phyloP scores from a whole-genome alignment of 2,797 vertebrate genomes.

The Enteromius anoplus region DNA sequence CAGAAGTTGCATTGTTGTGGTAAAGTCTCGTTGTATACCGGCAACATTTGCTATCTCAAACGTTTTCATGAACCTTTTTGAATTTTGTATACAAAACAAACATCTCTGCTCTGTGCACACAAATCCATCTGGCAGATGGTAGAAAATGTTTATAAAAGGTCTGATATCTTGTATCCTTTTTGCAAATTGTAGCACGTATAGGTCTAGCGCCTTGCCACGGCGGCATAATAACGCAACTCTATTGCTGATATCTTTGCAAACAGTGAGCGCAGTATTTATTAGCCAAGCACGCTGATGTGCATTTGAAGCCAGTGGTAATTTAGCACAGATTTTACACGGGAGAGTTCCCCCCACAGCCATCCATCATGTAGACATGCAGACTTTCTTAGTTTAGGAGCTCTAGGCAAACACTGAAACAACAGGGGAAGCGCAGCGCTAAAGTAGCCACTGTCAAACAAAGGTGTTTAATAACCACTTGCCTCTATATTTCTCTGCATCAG shows the following conservation, averaged over 20 bases:
- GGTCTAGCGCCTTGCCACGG: conserved; percentile 17
- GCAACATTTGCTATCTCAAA: conserved; percentile 2
- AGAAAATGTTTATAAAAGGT: conserved; percentile 2
- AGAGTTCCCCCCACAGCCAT: conserved; percentile 40
- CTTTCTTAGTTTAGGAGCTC: conserved; percentile 45
- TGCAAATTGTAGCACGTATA: conserved; percentile 10
- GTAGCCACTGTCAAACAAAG: conserved; percentile 36
- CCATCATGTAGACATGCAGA: conserved; percentile 48
- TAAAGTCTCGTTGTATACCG: conserved; percentile 2
- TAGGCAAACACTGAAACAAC: conserved; percentile 30
- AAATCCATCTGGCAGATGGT: conserved; percentile 1
- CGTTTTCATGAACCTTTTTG: not conserved
- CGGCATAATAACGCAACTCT: conserved; percentile 19
- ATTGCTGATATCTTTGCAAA: conserved; percentile 41
- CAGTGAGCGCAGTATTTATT: conserved; percentile 49
- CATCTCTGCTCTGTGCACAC: not conserved
- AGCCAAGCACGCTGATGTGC: conserved; percentile 37
- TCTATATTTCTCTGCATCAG: conserved; percentile 31
- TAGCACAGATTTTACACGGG: conserved; percentile 43
- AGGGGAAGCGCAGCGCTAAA: conserved; percentile 13
- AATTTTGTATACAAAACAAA: conserved; percentile 11
- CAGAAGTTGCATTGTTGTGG: not conserved
- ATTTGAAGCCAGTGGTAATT: conserved; percentile 51
- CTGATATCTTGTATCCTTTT: conserved; percentile 20
- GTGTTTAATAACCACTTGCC: conserved; percentile 30